Percentiles rank a stretch among this genome's conserved stretches.
phyloP scores from a whole-genome alignment of 2,888 invertebrate species.

The Pantelozetes paolii region DNA sequence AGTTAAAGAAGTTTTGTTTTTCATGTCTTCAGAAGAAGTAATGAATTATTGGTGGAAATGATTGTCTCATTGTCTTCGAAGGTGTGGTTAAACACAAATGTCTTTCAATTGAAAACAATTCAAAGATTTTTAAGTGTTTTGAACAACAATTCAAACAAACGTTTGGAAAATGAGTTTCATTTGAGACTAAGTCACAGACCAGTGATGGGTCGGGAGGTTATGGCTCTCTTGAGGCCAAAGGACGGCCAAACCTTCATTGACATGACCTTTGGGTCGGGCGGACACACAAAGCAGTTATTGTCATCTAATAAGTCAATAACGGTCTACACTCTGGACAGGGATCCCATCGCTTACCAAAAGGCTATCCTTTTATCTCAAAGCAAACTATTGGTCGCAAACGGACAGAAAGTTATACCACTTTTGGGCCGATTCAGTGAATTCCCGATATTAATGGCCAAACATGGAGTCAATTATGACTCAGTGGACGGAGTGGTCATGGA shows the following conservation, averaged over 20 bases:
- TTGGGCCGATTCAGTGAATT: slow-evolving; percentile 84
- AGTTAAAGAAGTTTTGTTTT: too few relatives aligned
- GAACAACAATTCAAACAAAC: neutral
- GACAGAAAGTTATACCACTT: slow-evolving; percentile 66
- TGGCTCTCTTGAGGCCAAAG: slow-evolving; percentile 36
- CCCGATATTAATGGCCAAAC: slow-evolving; percentile 61
- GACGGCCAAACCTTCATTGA: slow-evolving; percentile 65
- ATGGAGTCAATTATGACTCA: slow-evolving; percentile 59
- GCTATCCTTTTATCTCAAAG: slow-evolving; percentile 62
- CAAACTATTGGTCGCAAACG: slow-evolving; percentile 53
- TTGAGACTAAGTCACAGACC: slow-evolving; percentile 37
- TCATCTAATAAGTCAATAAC: slow-evolving; percentile 62
- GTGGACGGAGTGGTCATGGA: slow-evolving; percentile 87
- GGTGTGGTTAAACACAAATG: neutral
- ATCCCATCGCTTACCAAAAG: slow-evolving; percentile 69
- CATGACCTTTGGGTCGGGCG: slow-evolving; percentile 95
- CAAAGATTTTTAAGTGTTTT: neutral
- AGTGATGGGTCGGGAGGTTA: slow-evolving; percentile 38
- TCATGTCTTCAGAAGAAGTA: neutral
- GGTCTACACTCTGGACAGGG: slow-evolving; percentile 79
- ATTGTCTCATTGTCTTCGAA: neutral
- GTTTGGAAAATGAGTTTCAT: neutral
- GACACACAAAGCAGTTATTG: slow-evolving; percentile 73
- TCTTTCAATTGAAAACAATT: neutral
- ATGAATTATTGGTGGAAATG: neutral